A percentile compares a stretch with the other conserved stretches of the same genome.
Conservation (phyloP, 2,797 vertebrate genomes). For the Acanthis flammea region DNA sequence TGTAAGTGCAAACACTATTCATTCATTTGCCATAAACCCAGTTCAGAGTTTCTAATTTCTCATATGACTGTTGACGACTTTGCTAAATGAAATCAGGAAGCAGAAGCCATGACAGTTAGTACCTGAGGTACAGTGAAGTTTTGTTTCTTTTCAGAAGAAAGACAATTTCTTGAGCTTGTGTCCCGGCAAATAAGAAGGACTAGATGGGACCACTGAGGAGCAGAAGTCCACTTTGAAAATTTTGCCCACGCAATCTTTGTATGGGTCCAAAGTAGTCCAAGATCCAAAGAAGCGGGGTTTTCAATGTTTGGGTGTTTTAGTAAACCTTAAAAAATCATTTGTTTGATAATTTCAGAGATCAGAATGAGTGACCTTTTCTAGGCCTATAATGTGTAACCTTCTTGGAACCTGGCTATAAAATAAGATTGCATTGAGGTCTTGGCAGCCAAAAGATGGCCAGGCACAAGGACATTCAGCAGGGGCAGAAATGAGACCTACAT, state of each 20-base stretch:
- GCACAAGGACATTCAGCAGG: background rate
- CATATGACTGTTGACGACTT: background rate
- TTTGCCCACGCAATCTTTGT: background rate
- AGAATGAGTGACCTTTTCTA: background rate
- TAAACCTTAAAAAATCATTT: background rate
- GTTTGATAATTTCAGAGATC: background rate
- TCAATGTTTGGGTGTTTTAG: background rate
- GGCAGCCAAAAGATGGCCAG: background rate
- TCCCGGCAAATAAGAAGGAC: background rate
- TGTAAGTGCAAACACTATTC: fast-evolving
- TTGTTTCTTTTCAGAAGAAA: background rate
- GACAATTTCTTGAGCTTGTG: background rate
- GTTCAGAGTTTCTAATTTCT: background rate
- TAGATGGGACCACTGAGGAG: background rate
- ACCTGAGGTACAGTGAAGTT: background rate
- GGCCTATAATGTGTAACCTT: background rate
- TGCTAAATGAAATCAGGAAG: conserved; percentile 23
- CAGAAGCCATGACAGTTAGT: background rate
- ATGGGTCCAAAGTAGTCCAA: background rate
- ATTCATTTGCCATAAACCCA: background rate
- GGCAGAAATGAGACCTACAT: background rate
- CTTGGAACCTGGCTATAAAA: background rate
- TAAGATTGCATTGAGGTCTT: background rate
- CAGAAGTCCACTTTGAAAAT: background rate
- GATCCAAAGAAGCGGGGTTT: background rate